Percentiles rank a stretch among this genome's conserved stretches.
These are phyloP conservation scores for Pegoplata infirma DNA, from an alignment of 2,888 invertebrate genomes.

Conservation along the genomic window DNA sequence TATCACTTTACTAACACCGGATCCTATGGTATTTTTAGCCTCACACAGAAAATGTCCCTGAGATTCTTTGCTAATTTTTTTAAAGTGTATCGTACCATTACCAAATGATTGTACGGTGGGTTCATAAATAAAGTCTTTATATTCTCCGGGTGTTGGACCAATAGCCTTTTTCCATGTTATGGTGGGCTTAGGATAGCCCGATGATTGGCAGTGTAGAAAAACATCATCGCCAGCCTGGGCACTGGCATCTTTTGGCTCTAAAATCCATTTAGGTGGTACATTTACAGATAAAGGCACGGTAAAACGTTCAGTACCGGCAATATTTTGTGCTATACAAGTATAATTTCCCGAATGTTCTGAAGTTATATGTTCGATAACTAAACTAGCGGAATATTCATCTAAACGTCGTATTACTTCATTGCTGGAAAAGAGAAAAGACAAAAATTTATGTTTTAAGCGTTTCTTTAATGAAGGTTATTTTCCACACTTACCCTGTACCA, in stretches of 20 bases:
- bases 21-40: conserved; percentile 94
- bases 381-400: conserved; percentile 91
- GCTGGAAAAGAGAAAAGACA: conserved; percentile 65
- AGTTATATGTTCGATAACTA: conserved; percentile 91
- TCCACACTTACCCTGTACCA: conserved; percentile 79
- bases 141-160: conserved; percentile 88
- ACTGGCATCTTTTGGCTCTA: conserved; percentile 90
- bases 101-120: conserved; percentile 87
- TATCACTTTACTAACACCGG: conserved; percentile 94
- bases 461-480: background rate
- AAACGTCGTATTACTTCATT: conserved; percentile 82
- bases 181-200: conserved; percentile 92
- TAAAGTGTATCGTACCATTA: conserved; percentile 91
- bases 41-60: conserved; percentile 95
- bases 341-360: conserved; percentile 93
- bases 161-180: conserved; percentile 94
- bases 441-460: background rate
- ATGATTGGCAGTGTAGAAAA: conserved; percentile 91
- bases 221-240: conserved; percentile 91
- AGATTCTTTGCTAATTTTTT: conserved; percentile 89
- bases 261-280: conserved; percentile 93
- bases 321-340: conserved; percentile 92
- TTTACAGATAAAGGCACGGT: conserved; percentile 90
- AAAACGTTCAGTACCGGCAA: conserved; percentile 88
- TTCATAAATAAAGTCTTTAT: conserved; percentile 89